Evolutionary conservation across 2,113 vertebrate species (phyloP).

Genomic region (Oxyruncus cristatus): DNA sequence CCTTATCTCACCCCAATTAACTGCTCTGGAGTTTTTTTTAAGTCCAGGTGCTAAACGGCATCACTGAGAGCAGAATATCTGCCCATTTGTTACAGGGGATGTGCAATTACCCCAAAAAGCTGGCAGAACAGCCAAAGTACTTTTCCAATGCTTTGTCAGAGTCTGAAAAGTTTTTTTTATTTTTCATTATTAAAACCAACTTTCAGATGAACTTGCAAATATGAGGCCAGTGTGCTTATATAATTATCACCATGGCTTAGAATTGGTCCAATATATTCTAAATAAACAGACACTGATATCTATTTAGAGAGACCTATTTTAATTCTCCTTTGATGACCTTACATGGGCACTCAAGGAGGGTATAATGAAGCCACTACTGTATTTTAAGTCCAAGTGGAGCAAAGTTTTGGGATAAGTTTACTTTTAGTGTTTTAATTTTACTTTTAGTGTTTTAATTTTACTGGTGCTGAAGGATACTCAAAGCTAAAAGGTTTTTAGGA

Average conservation of each 20-base stretch:
- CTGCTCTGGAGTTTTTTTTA: too few species aligned
- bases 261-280: background rate
- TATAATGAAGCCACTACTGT: background rate
- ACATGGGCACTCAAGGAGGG: background rate
- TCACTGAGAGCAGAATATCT: background rate
- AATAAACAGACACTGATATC: background rate
- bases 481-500: background rate
- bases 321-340: background rate
- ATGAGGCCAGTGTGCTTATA: background rate
- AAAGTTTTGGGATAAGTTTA: background rate
- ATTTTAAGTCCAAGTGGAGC: background rate
- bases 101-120: background rate
- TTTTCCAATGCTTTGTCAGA: background rate
- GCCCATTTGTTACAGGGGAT: background rate
- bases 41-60: too few species aligned
- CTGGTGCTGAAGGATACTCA: background rate
- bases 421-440: background rate
- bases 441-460: background rate
- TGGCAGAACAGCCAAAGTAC: background rate
- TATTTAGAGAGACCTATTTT: background rate
- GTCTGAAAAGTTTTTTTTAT: background rate
- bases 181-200: background rate
- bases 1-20: too few species aligned
- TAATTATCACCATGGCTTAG: background rate
- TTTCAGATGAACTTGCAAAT: background rate